Base-by-base conservation (phyloP, 2,888 invertebrate species). In the Schizotus pectinicornis region DNA sequence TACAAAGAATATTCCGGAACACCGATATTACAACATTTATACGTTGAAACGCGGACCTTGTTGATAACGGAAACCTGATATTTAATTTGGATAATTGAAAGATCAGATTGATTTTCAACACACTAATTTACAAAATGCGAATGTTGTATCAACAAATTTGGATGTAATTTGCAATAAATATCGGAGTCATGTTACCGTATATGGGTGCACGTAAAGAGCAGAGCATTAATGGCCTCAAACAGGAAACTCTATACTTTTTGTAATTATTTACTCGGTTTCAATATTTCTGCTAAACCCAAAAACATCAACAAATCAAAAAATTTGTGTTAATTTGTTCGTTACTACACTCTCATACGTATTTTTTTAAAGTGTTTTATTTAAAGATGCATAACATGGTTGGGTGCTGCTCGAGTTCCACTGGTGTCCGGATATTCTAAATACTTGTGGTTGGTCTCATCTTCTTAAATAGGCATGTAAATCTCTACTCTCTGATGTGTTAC, bases 31-130 rank as follows among this genome's bases (percentile, higher is more conserved):
- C 5, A 22, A 22, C 22, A 22, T 22, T 22, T 22, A n/a, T n/a
- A 22, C 22, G 22, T 22, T 22, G 5, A 22, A 22, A 22, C 5
- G 3, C 22, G 22, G 22, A 22, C 22, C 22, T 22, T 22, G 41
- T 3, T 42, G 32, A 11, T 42, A 22, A 12, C 14, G 32, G 49
- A 33, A 49, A 56, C 35, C 3, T 9, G 43, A 56, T 56, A 56
- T 56, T 38, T 14, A 42, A 41, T 42, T 56, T 38, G 38, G 45
- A 48, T 56, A 56, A 56, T 49, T 56, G 56, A 49, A 56, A 56
- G 37, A 56, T 43, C 49, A 47, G 36, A 49, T 33, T 50, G 50
- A 38, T 50, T 50, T 50, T 56, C 31, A 38, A 54, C 51, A 42
- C 46, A 54, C 47, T 54, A 54, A 54, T 54, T 47, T 54, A 37